Conservation (phyloP, 1,140 invertebrate species). For the Agrypnia vestita region DNA sequence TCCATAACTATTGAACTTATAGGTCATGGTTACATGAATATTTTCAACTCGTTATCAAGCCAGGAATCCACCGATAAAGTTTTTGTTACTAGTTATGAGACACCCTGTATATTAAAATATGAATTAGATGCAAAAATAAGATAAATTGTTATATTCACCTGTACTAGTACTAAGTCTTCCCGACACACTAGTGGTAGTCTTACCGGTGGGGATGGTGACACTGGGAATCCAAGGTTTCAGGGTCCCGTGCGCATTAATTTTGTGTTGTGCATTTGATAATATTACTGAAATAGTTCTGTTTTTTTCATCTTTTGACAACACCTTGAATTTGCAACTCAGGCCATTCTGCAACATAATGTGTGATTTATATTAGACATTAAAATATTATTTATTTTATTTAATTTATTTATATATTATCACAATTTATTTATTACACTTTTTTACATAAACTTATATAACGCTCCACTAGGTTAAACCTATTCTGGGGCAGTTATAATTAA, state of each 20-base stretch:
- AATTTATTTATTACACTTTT: too few relatives aligned
- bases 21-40: too few relatives aligned
- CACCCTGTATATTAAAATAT: background rate
- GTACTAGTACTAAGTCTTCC: background rate
- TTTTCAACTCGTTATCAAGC: too few relatives aligned
- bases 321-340: background rate
- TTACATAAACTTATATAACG: too few relatives aligned
- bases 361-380: background rate
- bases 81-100: background rate
- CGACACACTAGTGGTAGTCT: too few relatives aligned
- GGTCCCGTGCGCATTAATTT: background rate
- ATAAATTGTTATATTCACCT: slow-evolving; percentile 4
- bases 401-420: too few relatives aligned
- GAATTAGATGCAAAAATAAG: background rate
- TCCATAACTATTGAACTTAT: too few relatives aligned
- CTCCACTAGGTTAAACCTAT: too few relatives aligned
- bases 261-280: background rate
- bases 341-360: background rate
- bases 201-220: too few relatives aligned
- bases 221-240: slow-evolving; percentile 5
- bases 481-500: too few relatives aligned
- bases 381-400: too few relatives aligned
- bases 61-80: background rate
- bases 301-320: background rate
- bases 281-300: slow-evolving; percentile 10